These are phyloP conservation scores for Tyrophagus putrescentiae DNA, from an alignment of 1,140 invertebrate species.

Conservation along the genomic window DNA sequence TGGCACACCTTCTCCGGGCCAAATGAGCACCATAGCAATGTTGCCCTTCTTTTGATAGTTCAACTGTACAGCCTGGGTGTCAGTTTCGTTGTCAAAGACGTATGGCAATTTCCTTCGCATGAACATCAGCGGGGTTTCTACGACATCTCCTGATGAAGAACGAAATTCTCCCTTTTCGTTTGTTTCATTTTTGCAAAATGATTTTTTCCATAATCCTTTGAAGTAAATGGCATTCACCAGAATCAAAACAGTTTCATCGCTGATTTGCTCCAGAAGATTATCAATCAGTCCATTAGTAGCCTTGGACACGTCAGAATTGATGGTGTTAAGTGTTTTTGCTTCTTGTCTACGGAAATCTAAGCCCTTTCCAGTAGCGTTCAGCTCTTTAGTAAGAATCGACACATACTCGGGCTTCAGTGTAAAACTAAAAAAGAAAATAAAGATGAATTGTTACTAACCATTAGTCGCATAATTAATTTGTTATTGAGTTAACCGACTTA, in stretches of 20 bases:
- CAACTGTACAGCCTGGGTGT: slow-evolving; percentile 31
- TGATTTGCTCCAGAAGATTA: slow-evolving; percentile 44
- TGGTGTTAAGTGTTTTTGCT: slow-evolving; percentile 36
- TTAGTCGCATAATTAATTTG: no score
- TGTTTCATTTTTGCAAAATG: slow-evolving; percentile 46
- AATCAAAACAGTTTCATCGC: slow-evolving; percentile 44
- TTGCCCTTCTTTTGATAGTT: slow-evolving; percentile 47
- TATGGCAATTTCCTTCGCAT: background rate
- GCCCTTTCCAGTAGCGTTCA: background rate
- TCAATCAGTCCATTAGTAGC: slow-evolving; percentile 54
- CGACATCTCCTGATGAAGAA: slow-evolving; percentile 28
- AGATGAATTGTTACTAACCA: no score
- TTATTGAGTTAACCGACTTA: no score
- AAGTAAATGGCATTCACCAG: slow-evolving; percentile 72
- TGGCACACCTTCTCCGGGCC: slow-evolving; percentile 28
- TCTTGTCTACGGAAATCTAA: slow-evolving; percentile 25
- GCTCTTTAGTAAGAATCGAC: no score
- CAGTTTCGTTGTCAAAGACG: background rate
- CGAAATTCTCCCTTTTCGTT: no score
- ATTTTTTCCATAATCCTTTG: slow-evolving; percentile 58
- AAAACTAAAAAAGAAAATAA: no score
- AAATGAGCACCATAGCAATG: slow-evolving; percentile 32
- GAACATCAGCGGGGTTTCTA: slow-evolving; percentile 52
- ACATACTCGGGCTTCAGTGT: no score
- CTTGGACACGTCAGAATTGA: slow-evolving; percentile 54